These are phyloP conservation scores for Acropternis orthonyx DNA, from an alignment of 2,797 vertebrate genomes.

Conservation along the genomic window DNA sequence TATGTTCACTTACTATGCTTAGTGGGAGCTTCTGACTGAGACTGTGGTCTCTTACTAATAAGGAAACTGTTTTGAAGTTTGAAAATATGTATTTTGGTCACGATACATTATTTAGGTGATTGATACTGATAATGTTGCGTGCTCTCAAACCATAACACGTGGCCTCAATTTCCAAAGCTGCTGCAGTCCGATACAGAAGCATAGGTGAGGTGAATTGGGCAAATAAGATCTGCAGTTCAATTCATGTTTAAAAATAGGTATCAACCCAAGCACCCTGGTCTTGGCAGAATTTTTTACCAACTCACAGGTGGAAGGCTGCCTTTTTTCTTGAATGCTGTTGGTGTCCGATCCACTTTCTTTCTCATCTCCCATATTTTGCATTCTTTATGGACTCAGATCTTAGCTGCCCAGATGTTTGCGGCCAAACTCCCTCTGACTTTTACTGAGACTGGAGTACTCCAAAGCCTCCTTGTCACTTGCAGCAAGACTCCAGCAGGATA, in stretches of 20 bases:
- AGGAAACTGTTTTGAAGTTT: slow-evolving; percentile 27
- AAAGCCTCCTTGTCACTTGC: background rate
- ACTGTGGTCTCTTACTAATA: slow-evolving; percentile 4
- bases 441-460: background rate
- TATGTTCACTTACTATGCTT: background rate
- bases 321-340: background rate
- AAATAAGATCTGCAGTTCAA: background rate
- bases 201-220: background rate
- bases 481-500: background rate
- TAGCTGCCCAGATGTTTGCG: background rate
- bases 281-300: background rate
- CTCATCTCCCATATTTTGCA: background rate
- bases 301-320: background rate
- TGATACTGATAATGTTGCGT: background rate
- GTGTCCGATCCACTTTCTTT: background rate
- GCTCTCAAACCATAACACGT: background rate
- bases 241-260: background rate
- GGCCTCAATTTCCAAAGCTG: background rate
- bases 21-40: background rate
- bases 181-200: background rate
- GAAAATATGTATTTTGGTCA: background rate
- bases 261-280: background rate
- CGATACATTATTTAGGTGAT: background rate
- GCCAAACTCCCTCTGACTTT: background rate
- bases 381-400: background rate